Percentiles rank a stretch among this genome's conserved stretches.
These are phyloP conservation scores for Sorex maritimensis DNA, from an alignment of 2,797 vertebrate genomes.

Conservation along the genomic window DNA sequence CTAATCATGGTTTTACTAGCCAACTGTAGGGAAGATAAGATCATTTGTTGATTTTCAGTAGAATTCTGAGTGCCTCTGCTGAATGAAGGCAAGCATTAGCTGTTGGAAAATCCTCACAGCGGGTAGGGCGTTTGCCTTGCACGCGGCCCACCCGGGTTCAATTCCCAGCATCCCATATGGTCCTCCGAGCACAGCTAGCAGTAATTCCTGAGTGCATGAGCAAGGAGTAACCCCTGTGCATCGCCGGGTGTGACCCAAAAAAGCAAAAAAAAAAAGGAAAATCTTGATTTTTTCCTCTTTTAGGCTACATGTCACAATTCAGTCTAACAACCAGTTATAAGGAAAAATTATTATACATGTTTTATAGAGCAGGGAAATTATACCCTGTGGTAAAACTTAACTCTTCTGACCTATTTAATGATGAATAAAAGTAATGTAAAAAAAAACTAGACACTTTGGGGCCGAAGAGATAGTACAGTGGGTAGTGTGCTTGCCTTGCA, in stretches of 20 bases:
- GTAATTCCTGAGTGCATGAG: too few relatives aligned
- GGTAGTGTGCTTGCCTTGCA: too few relatives aligned
- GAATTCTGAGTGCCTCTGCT: neutral
- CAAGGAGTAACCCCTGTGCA: too few relatives aligned
- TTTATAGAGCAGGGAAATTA: neutral
- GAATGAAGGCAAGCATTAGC: neutral
- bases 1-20: neutral
- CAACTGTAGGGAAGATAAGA: neutral
- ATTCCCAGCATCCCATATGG: too few relatives aligned
- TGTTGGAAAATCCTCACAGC: neutral
- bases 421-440: neutral
- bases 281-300: constrained; percentile 14
- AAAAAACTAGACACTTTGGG: too few relatives aligned
- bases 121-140: too few relatives aligned
- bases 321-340: neutral
- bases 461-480: too few relatives aligned
- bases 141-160: too few relatives aligned
- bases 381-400: neutral
- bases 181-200: too few relatives aligned
- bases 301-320: neutral
- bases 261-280: too few relatives aligned
- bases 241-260: too few relatives aligned
- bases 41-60: neutral
- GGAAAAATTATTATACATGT: neutral
- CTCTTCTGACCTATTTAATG: neutral